Base-by-base conservation (phyloP, 2,113 vertebrate genomes). In the Lycaon pictus region DNA sequence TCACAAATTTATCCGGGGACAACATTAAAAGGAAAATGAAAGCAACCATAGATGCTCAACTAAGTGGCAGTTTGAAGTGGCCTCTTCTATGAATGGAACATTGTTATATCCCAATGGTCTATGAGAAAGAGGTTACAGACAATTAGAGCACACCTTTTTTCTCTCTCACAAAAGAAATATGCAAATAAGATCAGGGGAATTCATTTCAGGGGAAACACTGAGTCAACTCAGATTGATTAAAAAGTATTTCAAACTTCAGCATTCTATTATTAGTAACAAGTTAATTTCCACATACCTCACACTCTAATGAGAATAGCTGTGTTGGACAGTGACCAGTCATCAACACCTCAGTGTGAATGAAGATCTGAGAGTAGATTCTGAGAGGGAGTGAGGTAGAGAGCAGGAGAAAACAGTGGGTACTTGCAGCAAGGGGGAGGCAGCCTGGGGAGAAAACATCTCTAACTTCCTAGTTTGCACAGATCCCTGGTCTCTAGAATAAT, bases 291-390 rank as follows among this genome's bases (percentile, higher is more conserved):
- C 94, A 55, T 37, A 63, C 35, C 58, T 96, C 63, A 32, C 19
- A 23, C 29, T 92, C 25, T 93, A 84, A 84, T 69, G 97, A 95
- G 85, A 92, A 92, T 2, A 27, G 48, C 96, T 92, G 90, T 67
- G 69, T 79, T 93, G 92, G 93, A 71, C 55, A 67, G 62, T 65
- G 65, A 55, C 74, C 74, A 80, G 77, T 56, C 93, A 97, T 90
- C 93, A 97, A 96, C 94, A 43, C 93, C 96, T 96, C 94, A 94
- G 88, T 97, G 88, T 97, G 96, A 97, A 71, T 10, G 80, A 69
- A 80, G 63, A 74, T 51, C 76, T 76, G 80, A 89, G 62, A 69
- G 32, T 35, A 55, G 22, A 56, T 48, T 62, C 53, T 82, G 16
- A 69, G 51, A 76, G 55, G 63, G 48, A 77, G 23, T 25, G 76